Base-by-base conservation (phyloP, 2,797 vertebrate genomes). In the Labeo calbasu region DNA sequence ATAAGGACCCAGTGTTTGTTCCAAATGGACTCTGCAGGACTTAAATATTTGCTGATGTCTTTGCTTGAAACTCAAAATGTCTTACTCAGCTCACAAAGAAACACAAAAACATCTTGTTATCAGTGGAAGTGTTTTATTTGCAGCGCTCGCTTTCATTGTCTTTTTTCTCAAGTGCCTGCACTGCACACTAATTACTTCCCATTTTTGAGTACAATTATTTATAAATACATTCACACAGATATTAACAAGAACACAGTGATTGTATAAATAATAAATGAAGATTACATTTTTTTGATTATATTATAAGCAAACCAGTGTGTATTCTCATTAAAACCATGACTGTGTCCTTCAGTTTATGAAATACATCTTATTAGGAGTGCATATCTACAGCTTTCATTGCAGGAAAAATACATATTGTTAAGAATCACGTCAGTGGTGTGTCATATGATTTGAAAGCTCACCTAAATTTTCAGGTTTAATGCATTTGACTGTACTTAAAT, bases 81-180 rank as follows among this genome's bases (percentile, higher is more conserved):
- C 19, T 32, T 21, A 50, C 40, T 65, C 36, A 57, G 23, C 19
- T 40, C 32, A 17, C 61, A 48, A 68, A 73, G 36, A 69, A 8
- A 63, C 61, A 79, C 12, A 84, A 17, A 77, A 46, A 32, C 7
- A 23, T 23, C 10, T 32, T 72, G 5, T 55, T 70, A 21, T 57
- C 55, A 75, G 84, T 72, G 17, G 5, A 59, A 63, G 48, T 3
- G 84, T 32, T 87, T 82, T 87, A 85, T 87, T 84, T 13, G 46
- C 21, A 25, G 32, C 15, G 48, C 12, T 25, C 53, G 19, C 50
- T 77, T 51, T 19, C 59, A 76, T 79, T 51, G 50, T 73, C 12
- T 53, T 21, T 32, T 32, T 59, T 59, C 32, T 76, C 32, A 76
- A 59, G 13, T 8, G 36, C 36, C 4, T 11, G 25, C 63, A n/a